These are phyloP conservation scores for Cheilosia variabilis DNA, from an alignment of 2,888 invertebrate genomes.

Conservation along the genomic window DNA sequence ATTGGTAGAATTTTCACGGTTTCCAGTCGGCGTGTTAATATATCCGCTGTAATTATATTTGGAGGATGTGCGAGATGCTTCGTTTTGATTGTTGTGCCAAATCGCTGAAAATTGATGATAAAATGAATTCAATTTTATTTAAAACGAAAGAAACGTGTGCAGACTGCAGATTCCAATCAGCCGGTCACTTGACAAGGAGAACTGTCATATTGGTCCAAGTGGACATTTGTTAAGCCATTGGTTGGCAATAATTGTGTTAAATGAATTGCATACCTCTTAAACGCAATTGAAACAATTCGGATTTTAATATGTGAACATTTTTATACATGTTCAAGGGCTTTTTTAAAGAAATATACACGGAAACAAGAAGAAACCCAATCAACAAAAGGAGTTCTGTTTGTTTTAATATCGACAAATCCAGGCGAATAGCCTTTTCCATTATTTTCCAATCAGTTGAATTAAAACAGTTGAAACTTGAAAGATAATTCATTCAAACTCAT, in stretches of 20 bases:
- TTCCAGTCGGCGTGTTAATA: neutral
- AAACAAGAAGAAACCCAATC: neutral
- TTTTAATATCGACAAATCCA: neutral
- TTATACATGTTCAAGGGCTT: slow-evolving; percentile 19
- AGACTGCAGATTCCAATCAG: too few relatives aligned
- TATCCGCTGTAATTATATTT: neutral
- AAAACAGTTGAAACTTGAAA: neutral
- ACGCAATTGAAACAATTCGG: neutral
- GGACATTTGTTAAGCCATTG: neutral
- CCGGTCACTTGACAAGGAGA: slow-evolving; percentile 25
- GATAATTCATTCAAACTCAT: too few relatives aligned
- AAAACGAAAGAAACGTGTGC: neutral
- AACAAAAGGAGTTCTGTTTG: slow-evolving; percentile 23
- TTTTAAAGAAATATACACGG: neutral
- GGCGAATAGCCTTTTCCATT: neutral
- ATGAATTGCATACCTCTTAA: slow-evolving; percentile 8
- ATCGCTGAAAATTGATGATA: slow-evolving; percentile 33
- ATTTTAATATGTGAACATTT: slow-evolving; percentile 6
- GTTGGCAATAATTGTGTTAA: neutral
- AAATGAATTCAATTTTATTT: slow-evolving; percentile 6
- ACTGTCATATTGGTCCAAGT: slow-evolving; percentile 11
- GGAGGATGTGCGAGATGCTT: neutral
- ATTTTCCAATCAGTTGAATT: neutral
- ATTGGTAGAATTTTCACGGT: neutral
- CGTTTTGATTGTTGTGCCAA: neutral